Evolutionary conservation across 1,140 invertebrate genomes (phyloP), one percentile per base, ranked within the genome.

Genomic region (Kradibia gibbosae): DNA sequence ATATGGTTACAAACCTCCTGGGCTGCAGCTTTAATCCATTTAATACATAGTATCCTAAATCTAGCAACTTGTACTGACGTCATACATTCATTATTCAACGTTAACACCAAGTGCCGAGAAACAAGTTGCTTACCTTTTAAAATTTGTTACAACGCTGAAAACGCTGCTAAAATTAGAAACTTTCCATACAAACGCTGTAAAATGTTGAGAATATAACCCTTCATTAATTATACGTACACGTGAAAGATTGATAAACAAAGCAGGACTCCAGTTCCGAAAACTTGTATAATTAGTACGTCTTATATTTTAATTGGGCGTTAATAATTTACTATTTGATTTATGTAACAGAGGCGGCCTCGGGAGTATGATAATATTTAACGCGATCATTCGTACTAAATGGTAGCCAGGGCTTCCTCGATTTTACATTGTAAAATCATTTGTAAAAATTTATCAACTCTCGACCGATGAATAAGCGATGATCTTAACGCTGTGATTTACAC

Each of bases 81-180:
- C 85, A 82, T 73, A 86, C 86, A 85, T 87, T 88, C 86, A 88
- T 88, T 88, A 88, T 88, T 88, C 86, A 88, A 85, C 85, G 83
- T 83, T 83, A 86, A 86, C 85, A 87, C 82, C 78, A 74, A 80
- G n/a, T 22, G 70, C 20, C 25, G 71, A 2, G 17, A 31, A 20
- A 22, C 39, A 57, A 55, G 5, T 65, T 57, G 62, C 62, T 79
- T 57, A 67, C 67, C 65, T 45, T 79, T 57, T 53, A 72, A n/a
- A 79, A 55, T 42, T 79, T 72, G 77, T 72, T 67, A 62, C 39
- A 34, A 79, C 77, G 72, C n/a, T n/a, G 15, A 71, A 22, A 50
- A 79, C 67, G 72, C 55, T 48, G 62, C 77, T 57, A 45, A 72
- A 78, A 79, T 79, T 79, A 72, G 22, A 71, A 82, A 82, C 70